Base-by-base conservation (phyloP, 2,888 invertebrate genomes). In the Trilocha varians region DNA sequence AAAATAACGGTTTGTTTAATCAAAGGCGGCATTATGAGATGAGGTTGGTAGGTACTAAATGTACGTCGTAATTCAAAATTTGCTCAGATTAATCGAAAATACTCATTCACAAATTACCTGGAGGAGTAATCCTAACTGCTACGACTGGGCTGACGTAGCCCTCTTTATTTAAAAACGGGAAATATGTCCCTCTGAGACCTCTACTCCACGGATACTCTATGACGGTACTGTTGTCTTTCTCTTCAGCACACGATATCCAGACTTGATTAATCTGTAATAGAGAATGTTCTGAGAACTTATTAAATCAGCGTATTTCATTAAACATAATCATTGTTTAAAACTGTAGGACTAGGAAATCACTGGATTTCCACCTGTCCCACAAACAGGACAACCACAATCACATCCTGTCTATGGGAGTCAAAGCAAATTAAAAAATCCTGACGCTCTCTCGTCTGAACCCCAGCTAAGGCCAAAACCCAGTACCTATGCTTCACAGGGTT, bases 161-260 rank as follows among this genome's bases (percentile, higher is more conserved):
- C 0, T 53, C 48, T 1, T 83, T 70, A 36, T 87, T 87, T 18
- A 50, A 59, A 61, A 74, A 91, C 0, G 91, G 91, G 62, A 88
- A 91, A 67, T 75, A 88, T 13, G 77, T 33, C 0, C 79, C 77
- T 0, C 91, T 87, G 52, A 94, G 87, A 34, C 93, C 93, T 0
- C 57, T 57, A 0, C 82, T 80, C 82, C 82, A 83, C 0, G 85
- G 85, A 52, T 77, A 85, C 50, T 73, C 70, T 17, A 77, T 52
- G 33, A 50, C 48, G 0, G 65, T 66, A 0, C 52, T 49, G 62
- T 78, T 55, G 62, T 79, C 52, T n/a, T 89, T 82, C 70, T 93
- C 92, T 36, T 95, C 95, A 50, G 88, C 78, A 67, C 97, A 97
- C 3, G 91, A 90, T 36, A 97, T 79, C 91, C 95, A 96, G 9